Base-by-base conservation (phyloP, 2,113 vertebrate species). In the Anser cygnoides region DNA sequence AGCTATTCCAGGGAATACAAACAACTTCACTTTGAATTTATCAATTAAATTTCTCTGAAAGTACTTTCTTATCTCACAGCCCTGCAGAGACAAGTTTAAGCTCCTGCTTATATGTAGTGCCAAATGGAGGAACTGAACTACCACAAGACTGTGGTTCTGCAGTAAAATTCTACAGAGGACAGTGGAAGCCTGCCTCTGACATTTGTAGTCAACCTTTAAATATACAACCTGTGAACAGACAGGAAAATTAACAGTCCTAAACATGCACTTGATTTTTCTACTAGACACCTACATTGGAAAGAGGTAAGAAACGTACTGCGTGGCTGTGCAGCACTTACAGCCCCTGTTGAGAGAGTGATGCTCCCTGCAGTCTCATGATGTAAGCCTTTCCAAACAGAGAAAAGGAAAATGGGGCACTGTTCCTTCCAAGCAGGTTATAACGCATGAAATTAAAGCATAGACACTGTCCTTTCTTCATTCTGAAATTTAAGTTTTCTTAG, bases 221-320 rank as follows among this genome's bases (percentile, higher is more conserved):
- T 1, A 21, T 0, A 16, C 12, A 66, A 11, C 22, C 41, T 7
- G 1, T 2, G 6, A 63, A 35, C 35, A 62, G 28, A 22, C 37
- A 72, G 26, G 70, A 59, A 72, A 10, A 31, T 29, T 20, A 72
- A 65, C 29, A n/a, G 10, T 46, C 28, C 0, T 5, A 37, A 84
- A 82, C 4, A 33, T 7, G 5, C 20, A 43, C 49, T 68, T 46
- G 6, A 13, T 1, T 50, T 71, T 65, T 26, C 9, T 43, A n/a
- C 9, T 17, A 44, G 13, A 39, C 50, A n/a, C 21, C 39, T 21
- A 1, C 0, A 0, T 14, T 54, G 79, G 67, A 20, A 59, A 37
- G 49, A 49, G 31, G 50, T 72, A 13, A 55, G 57, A 19, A 89
- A 6, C 5, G 20, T 63, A 3, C 0, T 26, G 52, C 67, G 17